Conservation (phyloP, 2,797 vertebrate genomes). For the Spinus pinus region DNA sequence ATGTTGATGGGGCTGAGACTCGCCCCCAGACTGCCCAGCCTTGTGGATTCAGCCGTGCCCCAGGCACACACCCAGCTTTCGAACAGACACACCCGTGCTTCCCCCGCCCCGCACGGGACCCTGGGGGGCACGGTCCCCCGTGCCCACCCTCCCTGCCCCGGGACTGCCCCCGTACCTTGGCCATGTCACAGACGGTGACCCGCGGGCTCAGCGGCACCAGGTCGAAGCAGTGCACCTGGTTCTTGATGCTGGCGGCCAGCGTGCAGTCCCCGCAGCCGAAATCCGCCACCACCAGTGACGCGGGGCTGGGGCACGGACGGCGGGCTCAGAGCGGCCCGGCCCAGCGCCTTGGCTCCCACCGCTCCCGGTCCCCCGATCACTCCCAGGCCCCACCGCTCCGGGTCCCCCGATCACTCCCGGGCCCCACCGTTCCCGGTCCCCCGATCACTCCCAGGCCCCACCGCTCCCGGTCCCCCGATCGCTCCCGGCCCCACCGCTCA, state of each 20-base stretch:
- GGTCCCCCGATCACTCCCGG: too few species aligned
- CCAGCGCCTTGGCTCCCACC: too few species aligned
- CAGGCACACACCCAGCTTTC: neutral
- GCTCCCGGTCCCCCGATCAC: neutral
- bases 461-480: too few species aligned
- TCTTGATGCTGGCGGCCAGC: constrained; percentile 84
- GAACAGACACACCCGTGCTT: accelerated
- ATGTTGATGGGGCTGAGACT: neutral
- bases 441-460: too few species aligned
- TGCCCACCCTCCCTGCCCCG: too few species aligned
- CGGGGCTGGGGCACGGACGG: constrained; percentile 70
- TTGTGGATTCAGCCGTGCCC: accelerated
- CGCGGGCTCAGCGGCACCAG: constrained; percentile 83
- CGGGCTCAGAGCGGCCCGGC: neutral
- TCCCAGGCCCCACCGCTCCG: too few species aligned
- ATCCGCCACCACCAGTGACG: constrained; percentile 89
- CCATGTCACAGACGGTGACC: constrained; percentile 92
- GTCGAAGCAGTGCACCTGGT: constrained; percentile 92
- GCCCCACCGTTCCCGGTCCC: too few species aligned
- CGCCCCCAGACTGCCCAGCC: accelerated
- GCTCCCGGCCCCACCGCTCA: too few species aligned
- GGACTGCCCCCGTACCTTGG: constrained; percentile 62
- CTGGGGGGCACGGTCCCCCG: too few species aligned
- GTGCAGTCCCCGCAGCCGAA: constrained; percentile 95
- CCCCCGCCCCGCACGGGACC: neutral